Evolutionary conservation across 1,140 invertebrate genomes (phyloP).

Genomic region (Lordiphosa stackelbergi): DNA sequence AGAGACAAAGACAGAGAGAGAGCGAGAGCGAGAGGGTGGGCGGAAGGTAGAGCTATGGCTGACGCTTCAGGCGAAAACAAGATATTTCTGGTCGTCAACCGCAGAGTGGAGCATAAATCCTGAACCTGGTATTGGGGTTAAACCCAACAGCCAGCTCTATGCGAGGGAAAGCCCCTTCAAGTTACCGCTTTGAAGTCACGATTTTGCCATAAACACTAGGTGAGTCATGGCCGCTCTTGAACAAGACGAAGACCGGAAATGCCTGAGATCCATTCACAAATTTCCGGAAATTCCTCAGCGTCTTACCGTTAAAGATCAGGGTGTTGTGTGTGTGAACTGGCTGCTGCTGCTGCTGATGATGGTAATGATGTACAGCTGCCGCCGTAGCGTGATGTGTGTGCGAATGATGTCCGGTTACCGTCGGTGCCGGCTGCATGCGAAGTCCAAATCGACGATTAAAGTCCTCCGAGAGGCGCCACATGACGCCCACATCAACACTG

Average conservation of each 20-base stretch:
- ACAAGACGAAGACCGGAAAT: slow-evolving; percentile 31
- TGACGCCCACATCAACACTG: slow-evolving; percentile 76
- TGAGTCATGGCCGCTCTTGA: slow-evolving; percentile 28
- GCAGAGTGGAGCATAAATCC: slow-evolving; percentile 53
- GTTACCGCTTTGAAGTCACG: slow-evolving; percentile 28
- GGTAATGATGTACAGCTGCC: slow-evolving; percentile 51
- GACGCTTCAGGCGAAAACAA: slow-evolving; percentile 14
- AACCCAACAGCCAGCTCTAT: slow-evolving; percentile 19
- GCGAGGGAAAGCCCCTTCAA: slow-evolving; percentile 33
- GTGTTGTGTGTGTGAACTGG: slow-evolving; percentile 48
- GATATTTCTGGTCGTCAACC: slow-evolving; percentile 48
- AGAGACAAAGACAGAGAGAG: slow-evolving; percentile 3
- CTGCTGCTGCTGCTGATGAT: slow-evolving; percentile 56
- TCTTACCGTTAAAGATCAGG: slow-evolving; percentile 79
- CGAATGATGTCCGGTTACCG: slow-evolving; percentile 54
- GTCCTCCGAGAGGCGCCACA: slow-evolving; percentile 77
- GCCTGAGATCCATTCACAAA: slow-evolving; percentile 26
- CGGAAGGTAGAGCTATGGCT: slow-evolving; percentile 3
- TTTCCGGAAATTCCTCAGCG: slow-evolving; percentile 30
- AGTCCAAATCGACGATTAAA: slow-evolving; percentile 74
- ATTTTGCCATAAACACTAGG: slow-evolving; percentile 24
- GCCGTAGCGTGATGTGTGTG: slow-evolving; percentile 15
- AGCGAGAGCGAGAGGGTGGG: slow-evolving; percentile 12
- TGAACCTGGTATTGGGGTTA: slow-evolving; percentile 29
- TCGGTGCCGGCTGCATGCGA: slow-evolving; percentile 65